Percentiles rank a stretch among this genome's conserved stretches.
phyloP scores from a whole-genome alignment of 2,113 vertebrate genomes.

The Prolemur simus region DNA sequence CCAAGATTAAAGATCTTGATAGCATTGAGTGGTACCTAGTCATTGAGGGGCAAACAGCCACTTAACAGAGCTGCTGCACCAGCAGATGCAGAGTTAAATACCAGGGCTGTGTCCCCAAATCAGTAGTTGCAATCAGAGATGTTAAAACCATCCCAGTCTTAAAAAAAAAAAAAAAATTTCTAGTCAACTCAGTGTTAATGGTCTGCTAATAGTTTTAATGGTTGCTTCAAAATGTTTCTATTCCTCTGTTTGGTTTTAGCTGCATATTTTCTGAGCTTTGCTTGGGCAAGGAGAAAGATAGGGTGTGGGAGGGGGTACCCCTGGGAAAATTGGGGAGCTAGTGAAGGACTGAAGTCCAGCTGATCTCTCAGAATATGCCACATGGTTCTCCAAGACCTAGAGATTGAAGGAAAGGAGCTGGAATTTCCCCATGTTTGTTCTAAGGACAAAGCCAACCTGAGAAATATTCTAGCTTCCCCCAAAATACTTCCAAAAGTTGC shows the following conservation, averaged over 20 bases:
- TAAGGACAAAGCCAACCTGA: background rate
- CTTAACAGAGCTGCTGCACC: background rate
- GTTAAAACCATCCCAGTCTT: background rate
- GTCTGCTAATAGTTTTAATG: background rate
- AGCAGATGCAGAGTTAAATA: background rate
- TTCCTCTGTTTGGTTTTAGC: background rate
- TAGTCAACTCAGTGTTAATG: background rate
- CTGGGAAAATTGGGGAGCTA: background rate
- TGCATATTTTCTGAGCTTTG: background rate
- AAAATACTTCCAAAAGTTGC: background rate
- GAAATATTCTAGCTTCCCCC: background rate
- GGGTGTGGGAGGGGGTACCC: too few species aligned
- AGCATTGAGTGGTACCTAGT: background rate
- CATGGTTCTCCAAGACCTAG: background rate
- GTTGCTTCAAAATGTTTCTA: background rate
- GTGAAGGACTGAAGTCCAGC: rapidly evolving
- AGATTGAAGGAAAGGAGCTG: background rate
- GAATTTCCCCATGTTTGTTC: background rate
- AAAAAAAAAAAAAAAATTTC: background rate
- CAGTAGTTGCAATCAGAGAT: background rate
- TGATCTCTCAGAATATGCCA: background rate
- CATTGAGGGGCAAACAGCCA: background rate
- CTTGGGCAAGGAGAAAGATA: background rate
- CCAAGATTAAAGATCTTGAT: background rate
- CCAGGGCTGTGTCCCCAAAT: background rate